These are phyloP conservation scores for Scelioninae gen. 1 DNA, from an alignment of 2,888 invertebrate genomes.

Conservation along the genomic window DNA sequence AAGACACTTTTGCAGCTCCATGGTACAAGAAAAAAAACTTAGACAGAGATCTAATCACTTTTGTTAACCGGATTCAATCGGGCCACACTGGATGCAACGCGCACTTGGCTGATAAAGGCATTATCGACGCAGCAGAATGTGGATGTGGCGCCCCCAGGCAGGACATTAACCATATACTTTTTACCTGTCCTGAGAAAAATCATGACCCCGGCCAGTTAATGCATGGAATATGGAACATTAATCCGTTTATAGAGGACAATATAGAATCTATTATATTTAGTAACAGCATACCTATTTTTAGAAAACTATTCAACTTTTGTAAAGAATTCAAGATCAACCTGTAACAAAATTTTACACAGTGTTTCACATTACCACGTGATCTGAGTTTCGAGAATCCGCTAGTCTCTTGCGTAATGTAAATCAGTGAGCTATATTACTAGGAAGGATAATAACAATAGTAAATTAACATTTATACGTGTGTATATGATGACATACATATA, in stretches of 20 bases:
- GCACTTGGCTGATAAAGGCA: slow-evolving; percentile 10
- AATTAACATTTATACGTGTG: too few relatives aligned
- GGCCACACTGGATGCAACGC: not conserved
- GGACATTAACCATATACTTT: slow-evolving; percentile 13
- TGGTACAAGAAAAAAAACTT: slow-evolving; percentile 1
- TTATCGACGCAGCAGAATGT: not conserved
- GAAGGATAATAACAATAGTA: too few relatives aligned
- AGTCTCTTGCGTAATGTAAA: too few relatives aligned
- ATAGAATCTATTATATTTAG: not conserved
- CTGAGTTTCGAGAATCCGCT: too few relatives aligned
- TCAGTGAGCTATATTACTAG: too few relatives aligned
- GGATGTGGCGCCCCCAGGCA: not conserved
- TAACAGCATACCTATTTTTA: not conserved
- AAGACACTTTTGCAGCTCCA: not conserved
- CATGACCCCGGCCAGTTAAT: not conserved
- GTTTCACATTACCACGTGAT: too few relatives aligned
- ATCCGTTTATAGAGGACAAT: not conserved
- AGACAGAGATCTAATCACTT: not conserved
- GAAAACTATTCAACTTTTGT: not conserved
- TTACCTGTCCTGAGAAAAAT: slow-evolving; percentile 2
- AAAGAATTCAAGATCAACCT: not conserved
- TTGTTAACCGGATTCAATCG: slow-evolving; percentile 7
- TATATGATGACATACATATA: too few relatives aligned
- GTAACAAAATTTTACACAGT: not conserved
- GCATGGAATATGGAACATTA: slow-evolving; percentile 1